Evolutionary conservation across 2,888 invertebrate genomes (phyloP), one percentile per base, ranked within the genome.

Genomic region (Rhagophthalmus giganteus): DNA sequence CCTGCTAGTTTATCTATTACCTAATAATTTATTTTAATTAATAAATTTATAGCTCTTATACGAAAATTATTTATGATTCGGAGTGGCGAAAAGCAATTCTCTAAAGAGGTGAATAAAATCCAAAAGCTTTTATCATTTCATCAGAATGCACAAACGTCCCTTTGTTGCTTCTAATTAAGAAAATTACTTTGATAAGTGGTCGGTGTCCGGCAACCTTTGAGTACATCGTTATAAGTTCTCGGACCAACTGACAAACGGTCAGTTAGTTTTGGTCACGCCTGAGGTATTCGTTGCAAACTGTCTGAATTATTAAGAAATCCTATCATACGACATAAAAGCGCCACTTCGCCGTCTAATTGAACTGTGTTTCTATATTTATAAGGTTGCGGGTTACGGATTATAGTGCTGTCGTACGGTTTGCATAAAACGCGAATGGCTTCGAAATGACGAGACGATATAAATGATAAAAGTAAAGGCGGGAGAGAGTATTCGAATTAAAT

Each of bases 281-380:
- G 57, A 50, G 55, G 57, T 53, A 49, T 44, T 37, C 27, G 41
- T 51, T 52, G 46, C 27, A 52, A 40, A 52, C 45, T 46, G 34
- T 40, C 27, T 61, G 61, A 61, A 61, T 61, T 59, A 61, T 61
- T 61, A 61, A 61, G 61, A 61, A 61, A 59, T 59, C 55, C 31
- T 45, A 53, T 37, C 35, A 45, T 35, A 35, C 12, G 46, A 48
- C 54, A 55, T 45, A 45, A 47, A 47, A 56, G 54, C 54, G 39
- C 27, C 53, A 55, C 58, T 61, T 61, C 49, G 53, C 49, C 44
- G 46, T 56, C 58, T 61, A 61, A 61, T 61, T 61, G 60, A 60
- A 60, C 44, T 47, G 47, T 47, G 31, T 39, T 37, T 16, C 32
- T 25, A 25, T 34, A 45, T 54, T 33, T 55, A 35, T 53, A 46